Evolutionary conservation across 2,113 vertebrate genomes (phyloP).

Genomic region (Zapus hudsonius): DNA sequence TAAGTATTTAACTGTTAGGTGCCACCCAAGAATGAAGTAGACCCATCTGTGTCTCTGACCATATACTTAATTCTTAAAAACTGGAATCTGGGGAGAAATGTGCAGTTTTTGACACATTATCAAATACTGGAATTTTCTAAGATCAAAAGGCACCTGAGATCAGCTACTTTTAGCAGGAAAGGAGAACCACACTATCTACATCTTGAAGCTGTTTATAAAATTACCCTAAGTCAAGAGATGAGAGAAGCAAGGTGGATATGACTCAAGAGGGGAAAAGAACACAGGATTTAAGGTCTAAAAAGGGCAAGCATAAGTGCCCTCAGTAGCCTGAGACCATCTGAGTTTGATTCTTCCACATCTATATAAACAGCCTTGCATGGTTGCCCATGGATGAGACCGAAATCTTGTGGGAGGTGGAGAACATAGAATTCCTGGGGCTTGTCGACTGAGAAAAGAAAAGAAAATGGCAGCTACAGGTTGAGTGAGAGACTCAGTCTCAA

Average conservation of each 20-base stretch:
- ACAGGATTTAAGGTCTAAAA: not conserved
- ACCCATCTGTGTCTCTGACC: not conserved
- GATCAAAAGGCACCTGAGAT: not conserved
- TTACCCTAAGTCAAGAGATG: not conserved
- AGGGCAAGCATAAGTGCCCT: too few relatives aligned
- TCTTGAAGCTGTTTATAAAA: not conserved
- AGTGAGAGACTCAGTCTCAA: too few relatives aligned
- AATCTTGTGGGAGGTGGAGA: too few relatives aligned
- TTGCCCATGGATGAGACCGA: too few relatives aligned
- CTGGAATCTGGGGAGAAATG: not conserved
- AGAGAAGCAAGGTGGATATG: not conserved
- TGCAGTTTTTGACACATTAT: not conserved
- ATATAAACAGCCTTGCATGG: too few relatives aligned
- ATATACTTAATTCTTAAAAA: not conserved
- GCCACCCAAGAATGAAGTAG: not conserved
- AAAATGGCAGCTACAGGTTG: too few relatives aligned
- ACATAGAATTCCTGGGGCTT: too few relatives aligned
- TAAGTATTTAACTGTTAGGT: slow-evolving; percentile 20
- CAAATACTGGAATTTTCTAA: slow-evolving; percentile 6
- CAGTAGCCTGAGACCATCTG: too few relatives aligned
- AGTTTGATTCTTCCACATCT: too few relatives aligned
- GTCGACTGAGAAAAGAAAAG: too few relatives aligned
- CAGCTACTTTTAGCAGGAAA: not conserved
- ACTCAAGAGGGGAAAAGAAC: not conserved
- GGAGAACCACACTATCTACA: not conserved